Conservation (phyloP, 2,113 vertebrate species). For the Bostrychus sinensis region DNA sequence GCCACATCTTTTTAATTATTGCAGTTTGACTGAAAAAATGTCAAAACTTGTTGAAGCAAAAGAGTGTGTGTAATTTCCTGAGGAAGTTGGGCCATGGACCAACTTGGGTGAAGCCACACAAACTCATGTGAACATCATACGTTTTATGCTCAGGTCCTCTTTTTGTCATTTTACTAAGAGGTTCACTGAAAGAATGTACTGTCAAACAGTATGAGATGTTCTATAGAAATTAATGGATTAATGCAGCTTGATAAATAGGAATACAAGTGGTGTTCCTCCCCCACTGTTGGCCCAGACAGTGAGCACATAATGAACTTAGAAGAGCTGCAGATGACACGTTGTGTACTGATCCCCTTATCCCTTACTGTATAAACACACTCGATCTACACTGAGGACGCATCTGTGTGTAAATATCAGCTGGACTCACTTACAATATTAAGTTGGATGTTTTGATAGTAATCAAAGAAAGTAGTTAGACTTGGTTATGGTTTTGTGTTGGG, state of each 20-base stretch:
- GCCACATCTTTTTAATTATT: not conserved
- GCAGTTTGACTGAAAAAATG: not conserved
- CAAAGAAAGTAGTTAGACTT: not conserved
- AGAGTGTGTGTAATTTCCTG: slow-evolving; percentile 63
- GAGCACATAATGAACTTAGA: slow-evolving; percentile 76
- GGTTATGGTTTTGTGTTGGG: not conserved
- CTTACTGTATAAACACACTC: slow-evolving; percentile 36
- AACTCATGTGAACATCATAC: slow-evolving; percentile 22
- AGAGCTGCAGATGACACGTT: slow-evolving; percentile 64
- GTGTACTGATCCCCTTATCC: slow-evolving; percentile 68
- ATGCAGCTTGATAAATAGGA: not conserved
- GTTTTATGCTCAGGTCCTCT: not conserved
- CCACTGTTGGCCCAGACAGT: slow-evolving; percentile 50
- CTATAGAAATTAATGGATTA: not conserved
- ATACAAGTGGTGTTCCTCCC: slow-evolving; percentile 23
- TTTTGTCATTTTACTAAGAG: not conserved
- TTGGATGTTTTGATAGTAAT: too few relatives aligned
- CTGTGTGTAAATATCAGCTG: not conserved
- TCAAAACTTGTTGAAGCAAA: slow-evolving; percentile 28
- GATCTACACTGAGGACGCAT: not conserved
- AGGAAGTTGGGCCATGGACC: slow-evolving; percentile 54
- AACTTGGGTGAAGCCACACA: not conserved
- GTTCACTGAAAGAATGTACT: not conserved
- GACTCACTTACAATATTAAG: not conserved
- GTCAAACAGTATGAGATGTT: not conserved